These are phyloP conservation scores for Torymus texanus DNA, from an alignment of 2,888 invertebrate genomes.

Conservation along the genomic window DNA sequence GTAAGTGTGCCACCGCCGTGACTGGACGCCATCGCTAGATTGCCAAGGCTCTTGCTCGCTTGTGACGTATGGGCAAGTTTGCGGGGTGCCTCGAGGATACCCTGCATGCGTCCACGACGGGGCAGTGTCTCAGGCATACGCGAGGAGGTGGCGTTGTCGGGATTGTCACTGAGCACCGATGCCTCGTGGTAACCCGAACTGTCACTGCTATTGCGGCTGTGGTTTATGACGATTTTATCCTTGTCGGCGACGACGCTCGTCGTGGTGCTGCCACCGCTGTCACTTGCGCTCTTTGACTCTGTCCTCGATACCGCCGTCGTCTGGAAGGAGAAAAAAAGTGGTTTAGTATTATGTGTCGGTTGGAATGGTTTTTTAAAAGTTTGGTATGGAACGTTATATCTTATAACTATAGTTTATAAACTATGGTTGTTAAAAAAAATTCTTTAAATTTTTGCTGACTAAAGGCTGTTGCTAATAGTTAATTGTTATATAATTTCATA, in stretches of 20 bases:
- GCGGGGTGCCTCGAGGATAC: conserved; percentile 66
- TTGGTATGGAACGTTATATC: no score
- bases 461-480: no score
- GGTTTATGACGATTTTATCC: conserved; percentile 78
- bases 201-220: conserved; percentile 84
- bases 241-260: conserved; percentile 55
- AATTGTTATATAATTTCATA: no score
- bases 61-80: conserved; percentile 70
- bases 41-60: conserved; percentile 72
- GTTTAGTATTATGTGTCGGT: no score
- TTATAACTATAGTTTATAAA: no score
- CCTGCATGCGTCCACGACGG: conserved; percentile 69
- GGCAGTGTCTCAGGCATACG: conserved; percentile 66
- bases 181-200: conserved; percentile 85
- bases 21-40: conserved; percentile 66
- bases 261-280: conserved; percentile 62
- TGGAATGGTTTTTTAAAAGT: no score
- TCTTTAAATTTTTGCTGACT: no score
- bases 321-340: neutral
- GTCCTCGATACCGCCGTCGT: conserved; percentile 59
- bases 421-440: no score
- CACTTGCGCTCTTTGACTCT: conserved; percentile 16
- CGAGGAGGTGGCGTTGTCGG: conserved; percentile 68
- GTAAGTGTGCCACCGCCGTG: conserved; percentile 60
- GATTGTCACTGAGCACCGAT: conserved; percentile 80